Evolutionary conservation across 1,140 invertebrate genomes (phyloP), one percentile per base, ranked within the genome.

Genomic region (Fopius arisanus): DNA sequence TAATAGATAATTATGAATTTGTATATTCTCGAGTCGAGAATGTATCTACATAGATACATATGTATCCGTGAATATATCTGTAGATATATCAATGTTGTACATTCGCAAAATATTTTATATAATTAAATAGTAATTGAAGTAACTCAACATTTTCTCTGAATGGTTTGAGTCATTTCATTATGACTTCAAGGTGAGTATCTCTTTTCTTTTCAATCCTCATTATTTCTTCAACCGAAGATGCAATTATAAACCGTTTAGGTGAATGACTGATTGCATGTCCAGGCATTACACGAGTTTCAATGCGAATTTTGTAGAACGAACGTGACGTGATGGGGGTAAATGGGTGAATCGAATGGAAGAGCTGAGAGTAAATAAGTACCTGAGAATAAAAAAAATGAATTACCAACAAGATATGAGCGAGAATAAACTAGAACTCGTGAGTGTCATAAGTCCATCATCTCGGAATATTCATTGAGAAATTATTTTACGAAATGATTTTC

Each of bases 291-390:
- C 54, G 26, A 59, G 23, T 26, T 23, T 19, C 7, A 26, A 28
- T 59, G 54, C 26, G 14, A 59, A 26, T 14, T 26, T 16, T 51
- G 43, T 51, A 16, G 43, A 59, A 26, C 21, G 54, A 59, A 59
- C 54, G 54, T 59, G 54, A 59, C 54, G 23, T 59, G 54, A 59
- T 59, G 54, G 14, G 54, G 14, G 54, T 59, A 59, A 51, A 51
- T 51, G 33, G 12, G 33, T 37, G 33, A 37, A 37, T 10, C 43
- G 43, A 51, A 51, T 51, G 43, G 16, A 43, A 43, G 41, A 31
- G 3, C 29, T 7, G 29, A 31, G 29, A n/a, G n/a, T n/a, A n/a
- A n/a, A n/a, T 31, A 31, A 37, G 33, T 10, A 37, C 14, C 6
- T 51, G 43, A 51, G 19, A 51, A 51, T 16, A 3, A 14, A 3